Evolutionary conservation across 2,113 vertebrate species (phyloP).

Genomic region (Erinaceus europaeus): DNA sequence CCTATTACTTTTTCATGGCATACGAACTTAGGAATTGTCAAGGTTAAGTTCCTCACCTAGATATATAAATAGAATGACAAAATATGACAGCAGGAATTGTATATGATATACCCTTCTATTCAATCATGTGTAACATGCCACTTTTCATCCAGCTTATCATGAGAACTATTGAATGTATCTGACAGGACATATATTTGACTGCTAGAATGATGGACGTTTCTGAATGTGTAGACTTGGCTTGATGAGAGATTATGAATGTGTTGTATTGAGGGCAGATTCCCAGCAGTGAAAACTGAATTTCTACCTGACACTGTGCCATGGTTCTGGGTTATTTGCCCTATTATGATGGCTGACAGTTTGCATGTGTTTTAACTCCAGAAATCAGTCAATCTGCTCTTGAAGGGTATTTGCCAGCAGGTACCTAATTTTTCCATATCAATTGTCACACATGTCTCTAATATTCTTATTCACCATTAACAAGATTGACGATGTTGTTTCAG

Average conservation of each 20-base stretch:
- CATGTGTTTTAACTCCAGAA: background rate
- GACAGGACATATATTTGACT: conserved; percentile 60
- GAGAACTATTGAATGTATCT: conserved; percentile 55
- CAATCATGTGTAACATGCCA: conserved; percentile 66
- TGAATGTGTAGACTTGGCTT: conserved; percentile 39
- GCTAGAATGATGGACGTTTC: conserved; percentile 51
- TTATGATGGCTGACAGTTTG: conserved; percentile 52
- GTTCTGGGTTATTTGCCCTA: conserved; percentile 41
- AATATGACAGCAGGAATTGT: conserved; percentile 64
- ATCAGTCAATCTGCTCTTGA: conserved; percentile 48
- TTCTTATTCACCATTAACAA: conserved; percentile 19
- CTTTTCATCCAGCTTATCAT: conserved; percentile 63
- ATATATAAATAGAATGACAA: conserved; percentile 59
- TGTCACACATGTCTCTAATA: conserved; percentile 23
- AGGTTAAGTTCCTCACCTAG: conserved; percentile 48
- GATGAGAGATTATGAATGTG: conserved; percentile 64
- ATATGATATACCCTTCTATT: conserved; percentile 57
- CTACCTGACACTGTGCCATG: background rate
- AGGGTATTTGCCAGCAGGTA: conserved; percentile 62
- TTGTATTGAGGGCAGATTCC: conserved; percentile 11
- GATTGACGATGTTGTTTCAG: conserved; percentile 52
- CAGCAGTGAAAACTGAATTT: conserved; percentile 42
- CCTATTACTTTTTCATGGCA: conserved; percentile 3
- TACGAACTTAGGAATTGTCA: conserved; percentile 36
- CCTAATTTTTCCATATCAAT: conserved; percentile 36